These are phyloP conservation scores for Hoplostethus atlanticus DNA, from an alignment of 2,797 vertebrate genomes.

Conservation along the genomic window DNA sequence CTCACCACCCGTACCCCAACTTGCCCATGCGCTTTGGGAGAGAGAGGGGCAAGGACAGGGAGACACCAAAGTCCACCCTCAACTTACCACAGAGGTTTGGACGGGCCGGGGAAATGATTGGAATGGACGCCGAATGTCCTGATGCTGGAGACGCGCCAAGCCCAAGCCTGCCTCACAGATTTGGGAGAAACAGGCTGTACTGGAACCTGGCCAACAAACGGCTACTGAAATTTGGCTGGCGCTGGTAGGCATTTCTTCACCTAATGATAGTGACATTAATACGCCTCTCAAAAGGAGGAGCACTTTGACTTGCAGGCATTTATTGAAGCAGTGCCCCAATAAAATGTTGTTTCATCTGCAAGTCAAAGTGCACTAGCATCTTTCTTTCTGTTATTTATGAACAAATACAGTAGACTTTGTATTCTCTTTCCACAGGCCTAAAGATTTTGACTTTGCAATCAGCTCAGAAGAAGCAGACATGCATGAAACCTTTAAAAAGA, in stretches of 20 bases:
- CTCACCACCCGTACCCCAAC: constrained; percentile 68
- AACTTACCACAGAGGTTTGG: constrained; percentile 86
- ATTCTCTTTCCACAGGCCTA: constrained; percentile 62
- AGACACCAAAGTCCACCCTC: constrained; percentile 50
- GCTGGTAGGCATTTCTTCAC: constrained; percentile 44
- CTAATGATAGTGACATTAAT: neutral
- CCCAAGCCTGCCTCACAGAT: constrained; percentile 59
- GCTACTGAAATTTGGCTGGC: constrained; percentile 32
- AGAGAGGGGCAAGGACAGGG: constrained; percentile 35
- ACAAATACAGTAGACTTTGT: constrained; percentile 5
- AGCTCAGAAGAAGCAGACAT: constrained; percentile 62
- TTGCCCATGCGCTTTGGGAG: constrained; percentile 85
- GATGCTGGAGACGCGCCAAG: constrained; percentile 1
- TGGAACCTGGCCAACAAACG: constrained; percentile 50
- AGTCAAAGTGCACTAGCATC: neutral
- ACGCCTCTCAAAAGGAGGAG: neutral
- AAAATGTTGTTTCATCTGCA: too few species aligned
- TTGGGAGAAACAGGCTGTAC: constrained; percentile 53
- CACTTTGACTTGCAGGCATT: neutral
- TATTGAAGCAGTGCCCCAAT: too few species aligned
- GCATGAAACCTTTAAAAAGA: constrained; percentile 41
- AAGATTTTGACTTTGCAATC: constrained; percentile 53
- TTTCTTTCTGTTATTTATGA: neutral
- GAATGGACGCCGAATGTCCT: constrained; percentile 55
- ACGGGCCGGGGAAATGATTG: constrained; percentile 52